Evolutionary conservation across 2,113 vertebrate species (phyloP).

Genomic region (Coregonus clupeaformis): DNA sequence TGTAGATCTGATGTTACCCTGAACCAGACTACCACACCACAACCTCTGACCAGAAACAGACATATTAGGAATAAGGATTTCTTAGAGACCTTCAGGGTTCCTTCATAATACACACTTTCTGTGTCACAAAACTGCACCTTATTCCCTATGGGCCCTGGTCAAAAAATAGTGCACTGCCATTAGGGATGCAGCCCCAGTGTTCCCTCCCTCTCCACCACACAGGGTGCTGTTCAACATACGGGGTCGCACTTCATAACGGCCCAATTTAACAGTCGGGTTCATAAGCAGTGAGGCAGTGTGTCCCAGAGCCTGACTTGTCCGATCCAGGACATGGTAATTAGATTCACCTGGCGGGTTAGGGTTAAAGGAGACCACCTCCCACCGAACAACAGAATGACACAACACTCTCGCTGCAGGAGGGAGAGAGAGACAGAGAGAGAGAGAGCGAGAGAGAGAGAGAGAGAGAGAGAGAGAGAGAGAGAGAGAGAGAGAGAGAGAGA

Average conservation of each 20-base stretch:
- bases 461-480: not conserved
- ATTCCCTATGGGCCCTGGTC: too few species aligned
- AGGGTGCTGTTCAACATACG: constrained; percentile 22
- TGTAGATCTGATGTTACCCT: constrained; percentile 21
- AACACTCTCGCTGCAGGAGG: not conserved
- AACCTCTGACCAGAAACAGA: not conserved
- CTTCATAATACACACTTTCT: not conserved
- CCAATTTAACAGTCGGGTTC: constrained; percentile 71
- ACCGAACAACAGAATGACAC: too few species aligned
- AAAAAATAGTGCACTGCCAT: too few species aligned
- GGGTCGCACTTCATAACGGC: constrained; percentile 38
- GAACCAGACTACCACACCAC: not conserved
- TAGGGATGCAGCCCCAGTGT: too few species aligned
- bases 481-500: constrained; percentile 17
- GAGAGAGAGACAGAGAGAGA: constrained; percentile 17
- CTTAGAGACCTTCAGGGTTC: too few species aligned
- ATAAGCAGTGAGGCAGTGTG: constrained; percentile 53
- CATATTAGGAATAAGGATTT: too few species aligned
- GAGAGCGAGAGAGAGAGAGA: constrained; percentile 12
- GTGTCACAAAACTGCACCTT: not conserved
- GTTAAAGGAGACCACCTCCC: too few species aligned
- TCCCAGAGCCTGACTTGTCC: constrained; percentile 37
- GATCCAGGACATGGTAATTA: constrained; percentile 62
- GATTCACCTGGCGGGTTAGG: constrained; percentile 67
- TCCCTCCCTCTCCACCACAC: not conserved